Percentiles rank a stretch among this genome's conserved stretches.
These are phyloP conservation scores for Hoplodrina ambigua DNA, from an alignment of 2,888 invertebrate species.

Conservation along the genomic window DNA sequence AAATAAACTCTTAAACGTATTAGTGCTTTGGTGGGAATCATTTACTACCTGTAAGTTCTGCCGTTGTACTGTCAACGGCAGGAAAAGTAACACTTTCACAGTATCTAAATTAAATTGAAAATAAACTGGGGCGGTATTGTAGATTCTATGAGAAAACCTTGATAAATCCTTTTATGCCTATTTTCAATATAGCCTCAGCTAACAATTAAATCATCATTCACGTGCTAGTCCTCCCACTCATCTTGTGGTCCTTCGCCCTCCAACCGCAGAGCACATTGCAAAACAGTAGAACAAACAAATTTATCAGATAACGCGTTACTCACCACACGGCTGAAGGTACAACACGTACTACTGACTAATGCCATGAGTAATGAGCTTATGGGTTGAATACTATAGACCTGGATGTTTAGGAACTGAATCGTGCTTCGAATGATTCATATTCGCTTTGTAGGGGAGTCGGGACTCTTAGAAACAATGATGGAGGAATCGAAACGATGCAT, in stretches of 20 bases:
- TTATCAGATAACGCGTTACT: constrained; percentile 78
- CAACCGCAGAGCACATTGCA: constrained; percentile 56
- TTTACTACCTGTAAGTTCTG: too few species aligned
- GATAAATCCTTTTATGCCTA: not conserved
- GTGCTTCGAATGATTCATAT: constrained; percentile 19
- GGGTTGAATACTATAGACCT: constrained; percentile 40
- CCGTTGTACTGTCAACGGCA: too few species aligned
- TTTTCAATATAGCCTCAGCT: not conserved
- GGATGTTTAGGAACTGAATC: constrained; percentile 38
- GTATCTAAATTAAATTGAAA: too few species aligned
- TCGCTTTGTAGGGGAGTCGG: not conserved
- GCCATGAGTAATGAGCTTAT: constrained; percentile 63
- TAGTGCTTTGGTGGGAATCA: too few species aligned
- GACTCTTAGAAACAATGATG: constrained; percentile 5
- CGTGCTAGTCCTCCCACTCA: constrained; percentile 28
- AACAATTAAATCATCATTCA: constrained; percentile 33
- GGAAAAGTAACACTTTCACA: too few species aligned
- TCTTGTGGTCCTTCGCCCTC: constrained; percentile 46
- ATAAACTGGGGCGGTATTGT: too few species aligned
- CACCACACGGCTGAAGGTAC: constrained; percentile 53
- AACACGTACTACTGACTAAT: constrained; percentile 59
- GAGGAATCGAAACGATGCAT: not conserved
- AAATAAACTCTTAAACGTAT: too few species aligned
- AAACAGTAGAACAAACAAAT: constrained; percentile 72
- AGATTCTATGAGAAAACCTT: too few species aligned